These are phyloP conservation scores for Melinaea menophilus DNA, from an alignment of 2,888 invertebrate genomes.

Conservation along the genomic window DNA sequence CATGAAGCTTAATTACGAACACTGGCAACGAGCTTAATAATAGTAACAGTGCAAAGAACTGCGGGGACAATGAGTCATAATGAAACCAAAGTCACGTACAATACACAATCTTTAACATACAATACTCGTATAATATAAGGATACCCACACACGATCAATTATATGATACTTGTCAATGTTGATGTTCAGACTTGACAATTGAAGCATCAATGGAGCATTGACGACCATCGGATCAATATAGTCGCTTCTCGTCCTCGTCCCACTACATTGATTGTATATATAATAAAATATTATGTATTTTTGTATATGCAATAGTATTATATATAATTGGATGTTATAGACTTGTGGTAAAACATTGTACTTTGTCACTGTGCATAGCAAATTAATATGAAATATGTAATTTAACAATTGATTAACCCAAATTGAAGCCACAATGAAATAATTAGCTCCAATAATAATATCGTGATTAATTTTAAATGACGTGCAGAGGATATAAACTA, in stretches of 20 bases:
- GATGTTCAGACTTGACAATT: not conserved
- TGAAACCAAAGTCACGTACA: conserved; percentile 28
- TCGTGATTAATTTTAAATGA: too few species aligned
- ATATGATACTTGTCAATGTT: conserved; percentile 1
- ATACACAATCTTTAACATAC: conserved; percentile 26
- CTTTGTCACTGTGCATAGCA: too few species aligned
- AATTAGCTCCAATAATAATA: too few species aligned
- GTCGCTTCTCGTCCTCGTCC: not conserved
- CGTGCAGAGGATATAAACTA: too few species aligned
- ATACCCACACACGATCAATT: not conserved
- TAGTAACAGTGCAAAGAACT: conserved; percentile 3
- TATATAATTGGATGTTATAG: too few species aligned
- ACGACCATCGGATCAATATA: not conserved
- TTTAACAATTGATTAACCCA: too few species aligned
- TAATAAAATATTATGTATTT: too few species aligned
- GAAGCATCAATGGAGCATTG: not conserved
- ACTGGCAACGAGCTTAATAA: not conserved
- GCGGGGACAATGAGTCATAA: conserved; percentile 26
- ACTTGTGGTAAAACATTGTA: too few species aligned
- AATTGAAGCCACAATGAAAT: too few species aligned
- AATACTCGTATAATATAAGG: conserved; percentile 22
- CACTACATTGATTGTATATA: too few species aligned
- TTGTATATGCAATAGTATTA: too few species aligned
- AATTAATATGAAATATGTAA: too few species aligned
- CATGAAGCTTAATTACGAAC: not conserved